A percentile compares a stretch with the other conserved stretches of the same genome.
Conservation (phyloP, 1,140 invertebrate species). For the Magallana ariakensis region DNA sequence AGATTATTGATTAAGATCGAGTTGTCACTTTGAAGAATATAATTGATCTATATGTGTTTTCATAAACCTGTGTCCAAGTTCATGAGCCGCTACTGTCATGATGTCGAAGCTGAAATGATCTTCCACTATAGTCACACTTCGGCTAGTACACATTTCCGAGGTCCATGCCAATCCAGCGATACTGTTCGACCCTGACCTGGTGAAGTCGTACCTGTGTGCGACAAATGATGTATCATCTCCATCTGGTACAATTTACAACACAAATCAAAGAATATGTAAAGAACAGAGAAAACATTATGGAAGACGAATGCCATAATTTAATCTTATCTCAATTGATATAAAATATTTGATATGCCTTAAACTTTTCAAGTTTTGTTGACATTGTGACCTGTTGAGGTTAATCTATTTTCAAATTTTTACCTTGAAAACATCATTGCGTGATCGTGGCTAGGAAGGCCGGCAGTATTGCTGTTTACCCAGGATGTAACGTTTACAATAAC, state of each 20-base stretch:
- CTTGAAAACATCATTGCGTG: constrained; percentile 65
- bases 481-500: constrained; percentile 51
- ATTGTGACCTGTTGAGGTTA: no score
- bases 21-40: no score
- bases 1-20: no score
- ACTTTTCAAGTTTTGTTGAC: no score
- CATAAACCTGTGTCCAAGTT: constrained; percentile 70
- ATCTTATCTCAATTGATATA: no score
- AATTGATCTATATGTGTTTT: no score
- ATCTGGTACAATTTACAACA: no score
- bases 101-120: constrained; percentile 65
- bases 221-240: no score
- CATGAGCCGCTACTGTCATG: constrained; percentile 67
- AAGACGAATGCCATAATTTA: no score
- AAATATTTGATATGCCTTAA: no score
- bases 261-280: no score
- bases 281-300: no score
- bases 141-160: constrained; percentile 55
- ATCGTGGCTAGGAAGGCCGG: constrained; percentile 54
- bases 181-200: background rate
- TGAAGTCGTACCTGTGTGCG: constrained; percentile 1
- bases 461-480: constrained; percentile 50
- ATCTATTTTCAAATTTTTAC: constrained; percentile 30
- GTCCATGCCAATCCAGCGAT: constrained; percentile 63
- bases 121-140: constrained; percentile 67